Evolutionary conservation across 2,888 invertebrate species (phyloP).

Genomic region (Dexiosoma caninum): DNA sequence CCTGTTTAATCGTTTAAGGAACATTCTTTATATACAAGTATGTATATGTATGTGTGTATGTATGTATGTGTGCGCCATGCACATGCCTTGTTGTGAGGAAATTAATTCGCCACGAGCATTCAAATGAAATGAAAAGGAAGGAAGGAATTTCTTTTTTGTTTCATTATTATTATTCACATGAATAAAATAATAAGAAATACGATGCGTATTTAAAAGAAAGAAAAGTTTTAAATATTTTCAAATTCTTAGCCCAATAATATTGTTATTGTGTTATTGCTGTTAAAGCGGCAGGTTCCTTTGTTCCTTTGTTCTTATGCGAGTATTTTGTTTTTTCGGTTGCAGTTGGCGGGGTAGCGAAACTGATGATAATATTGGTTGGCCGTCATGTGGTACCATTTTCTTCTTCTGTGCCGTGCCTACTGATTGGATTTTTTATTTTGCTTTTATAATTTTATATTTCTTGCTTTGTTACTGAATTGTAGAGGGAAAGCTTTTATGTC

Average conservation of each 20-base stretch:
- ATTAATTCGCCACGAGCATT: neutral
- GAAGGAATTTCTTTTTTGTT: too few relatives aligned
- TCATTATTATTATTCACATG: neutral
- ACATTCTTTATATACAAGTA: neutral
- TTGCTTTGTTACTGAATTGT: conserved; percentile 1
- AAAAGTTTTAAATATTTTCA: conserved; percentile 24
- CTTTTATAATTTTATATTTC: too few relatives aligned
- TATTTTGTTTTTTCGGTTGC: neutral
- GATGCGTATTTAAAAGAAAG: neutral
- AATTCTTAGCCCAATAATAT: conserved; percentile 22
- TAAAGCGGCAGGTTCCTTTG: neutral
- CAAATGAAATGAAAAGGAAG: neutral
- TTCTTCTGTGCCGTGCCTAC: neutral
- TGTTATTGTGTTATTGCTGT: neutral
- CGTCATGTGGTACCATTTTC: conserved; percentile 24
- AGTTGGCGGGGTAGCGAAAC: neutral
- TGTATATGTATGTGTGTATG: neutral
- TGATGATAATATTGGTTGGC: neutral
- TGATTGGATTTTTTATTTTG: conserved; percentile 20
- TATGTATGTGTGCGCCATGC: too few relatives aligned
- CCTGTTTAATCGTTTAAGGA: neutral
- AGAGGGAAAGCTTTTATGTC: conserved; percentile 34
- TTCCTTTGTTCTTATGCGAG: neutral
- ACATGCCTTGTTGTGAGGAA: neutral
- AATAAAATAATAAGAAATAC: neutral